Evolutionary conservation across 1,140 invertebrate genomes (phyloP), one percentile per base, ranked within the genome.

Genomic region (Caenorhabditis inopinata): DNA sequence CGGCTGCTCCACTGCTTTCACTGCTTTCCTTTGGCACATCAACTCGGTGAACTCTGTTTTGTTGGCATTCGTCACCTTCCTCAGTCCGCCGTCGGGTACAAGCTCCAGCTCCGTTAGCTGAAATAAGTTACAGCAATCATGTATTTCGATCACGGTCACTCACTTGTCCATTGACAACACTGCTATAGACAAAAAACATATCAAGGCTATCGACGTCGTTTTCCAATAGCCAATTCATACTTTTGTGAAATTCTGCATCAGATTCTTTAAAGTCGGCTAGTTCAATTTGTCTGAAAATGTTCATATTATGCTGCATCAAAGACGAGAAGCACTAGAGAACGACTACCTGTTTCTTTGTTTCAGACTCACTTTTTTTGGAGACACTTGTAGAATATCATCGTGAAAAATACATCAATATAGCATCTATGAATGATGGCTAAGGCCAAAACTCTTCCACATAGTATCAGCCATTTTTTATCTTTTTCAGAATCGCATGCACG

Each of bases 91-190:
- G n/a, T n/a, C 58, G n/a, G n/a, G 7, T 14, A 68, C 6, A 38
- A 68, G 58, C 38, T 29, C 25, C 3, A 18, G 32, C 38, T 68
- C 58, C 29, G 58, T 42, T 29, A 68, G 58, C 58, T 68, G 58
- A 38, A 68, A 68, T 7, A 32, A n/a, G 14, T 5, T 32, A 35
- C n/a, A 21, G 27, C 5, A 42, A 38, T 16, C 29, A 68, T 32
- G 21, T 35, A 7, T 11, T 29, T 9, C 38, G 32, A 38, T 21
- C 38, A 25, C 18, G 58, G 58, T 68, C 58, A 38, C 25, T 42
- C 25, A 38, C 58, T 68, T 68, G 35, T 68, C 58, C 58, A 68
- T 68, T 68, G 58, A 68, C 58, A 29, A 68, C 38, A 68, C 58
- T 68, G 38, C 58, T 68, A 32, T 68, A 68, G n/a, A 68, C 58